Evolutionary conservation across 1,140 invertebrate genomes (phyloP).

Genomic region (Hylaeus volcanicus): DNA sequence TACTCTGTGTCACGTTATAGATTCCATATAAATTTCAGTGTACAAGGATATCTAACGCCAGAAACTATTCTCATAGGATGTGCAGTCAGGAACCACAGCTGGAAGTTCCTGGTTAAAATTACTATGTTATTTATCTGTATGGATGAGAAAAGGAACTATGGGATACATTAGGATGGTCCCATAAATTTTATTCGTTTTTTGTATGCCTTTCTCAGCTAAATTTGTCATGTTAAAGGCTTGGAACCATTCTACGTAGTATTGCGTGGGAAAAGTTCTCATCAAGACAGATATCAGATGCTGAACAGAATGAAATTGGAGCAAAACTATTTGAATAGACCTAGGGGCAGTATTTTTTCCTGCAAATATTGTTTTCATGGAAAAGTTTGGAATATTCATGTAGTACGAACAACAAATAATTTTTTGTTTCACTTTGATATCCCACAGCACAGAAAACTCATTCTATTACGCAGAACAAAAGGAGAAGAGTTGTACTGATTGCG

Average conservation of each 20-base stretch:
- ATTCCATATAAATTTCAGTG: too few relatives aligned
- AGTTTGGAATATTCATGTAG: not conserved
- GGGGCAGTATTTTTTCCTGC: not conserved
- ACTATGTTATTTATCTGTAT: not conserved
- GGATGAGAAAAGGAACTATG: too few relatives aligned
- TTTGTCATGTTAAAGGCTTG: too few relatives aligned
- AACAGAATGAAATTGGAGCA: not conserved
- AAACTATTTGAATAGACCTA: not conserved
- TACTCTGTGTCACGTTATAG: not conserved
- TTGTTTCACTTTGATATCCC: constrained; percentile 18
- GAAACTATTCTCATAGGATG: not conserved
- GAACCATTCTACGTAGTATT: too few relatives aligned
- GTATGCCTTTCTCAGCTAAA: too few relatives aligned
- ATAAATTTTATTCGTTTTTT: too few relatives aligned
- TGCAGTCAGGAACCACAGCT: not conserved
- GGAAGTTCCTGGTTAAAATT: not conserved
- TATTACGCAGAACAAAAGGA: constrained; percentile 32
- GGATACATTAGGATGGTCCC: too few relatives aligned
- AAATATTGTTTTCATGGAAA: not conserved
- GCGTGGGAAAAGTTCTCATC: not conserved
- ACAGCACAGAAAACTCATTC: constrained; percentile 22
- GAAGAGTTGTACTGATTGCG: constrained; percentile 55
- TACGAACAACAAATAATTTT: not conserved
- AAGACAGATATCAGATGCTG: not conserved
- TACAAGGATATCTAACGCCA: not conserved